phyloP scores from a whole-genome alignment of 1,140 invertebrate species.

The Conopomorpha cramerella region DNA sequence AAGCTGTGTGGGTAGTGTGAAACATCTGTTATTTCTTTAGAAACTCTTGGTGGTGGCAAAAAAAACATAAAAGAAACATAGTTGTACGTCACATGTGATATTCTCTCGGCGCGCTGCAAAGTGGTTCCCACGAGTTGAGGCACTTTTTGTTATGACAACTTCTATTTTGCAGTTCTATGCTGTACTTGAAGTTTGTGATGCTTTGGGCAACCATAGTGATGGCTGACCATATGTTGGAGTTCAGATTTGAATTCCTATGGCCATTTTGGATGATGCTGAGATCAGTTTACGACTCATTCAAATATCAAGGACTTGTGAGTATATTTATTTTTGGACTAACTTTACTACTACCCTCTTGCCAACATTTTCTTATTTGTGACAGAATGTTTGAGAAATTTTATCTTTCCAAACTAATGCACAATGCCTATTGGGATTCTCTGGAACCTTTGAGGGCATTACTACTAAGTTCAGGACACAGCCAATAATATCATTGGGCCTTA shows the following conservation, averaged over 20 bases:
- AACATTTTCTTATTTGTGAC: too few relatives aligned
- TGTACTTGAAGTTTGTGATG: constrained; percentile 95
- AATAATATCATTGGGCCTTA: too few relatives aligned
- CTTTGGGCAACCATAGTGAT: constrained; percentile 95
- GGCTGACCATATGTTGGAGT: constrained; percentile 97
- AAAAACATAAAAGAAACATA: constrained; percentile 15
- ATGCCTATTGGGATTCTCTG: too few relatives aligned
- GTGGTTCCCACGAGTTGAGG: neutral
- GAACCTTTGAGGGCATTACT: too few relatives aligned
- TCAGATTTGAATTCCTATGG: constrained; percentile 99
- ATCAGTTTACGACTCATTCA: constrained; percentile 97
- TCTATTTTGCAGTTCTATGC: constrained; percentile 78
- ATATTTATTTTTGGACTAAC: too few relatives aligned
- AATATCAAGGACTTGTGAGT: constrained; percentile 98
- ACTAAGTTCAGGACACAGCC: too few relatives aligned
- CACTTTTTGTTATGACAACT: constrained; percentile 1
- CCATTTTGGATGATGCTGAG: constrained; percentile 96
- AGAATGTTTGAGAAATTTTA: too few relatives aligned
- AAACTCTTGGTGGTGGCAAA: constrained; percentile 8
- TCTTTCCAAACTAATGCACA: too few relatives aligned
- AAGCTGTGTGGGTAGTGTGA: constrained; percentile 26
- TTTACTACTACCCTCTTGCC: too few relatives aligned
- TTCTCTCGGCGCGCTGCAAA: neutral
- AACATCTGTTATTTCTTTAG: constrained; percentile 25
- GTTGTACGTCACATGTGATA: constrained; percentile 10